phyloP scores from a whole-genome alignment of 1,140 invertebrate species.

The Danaus plexippus region DNA sequence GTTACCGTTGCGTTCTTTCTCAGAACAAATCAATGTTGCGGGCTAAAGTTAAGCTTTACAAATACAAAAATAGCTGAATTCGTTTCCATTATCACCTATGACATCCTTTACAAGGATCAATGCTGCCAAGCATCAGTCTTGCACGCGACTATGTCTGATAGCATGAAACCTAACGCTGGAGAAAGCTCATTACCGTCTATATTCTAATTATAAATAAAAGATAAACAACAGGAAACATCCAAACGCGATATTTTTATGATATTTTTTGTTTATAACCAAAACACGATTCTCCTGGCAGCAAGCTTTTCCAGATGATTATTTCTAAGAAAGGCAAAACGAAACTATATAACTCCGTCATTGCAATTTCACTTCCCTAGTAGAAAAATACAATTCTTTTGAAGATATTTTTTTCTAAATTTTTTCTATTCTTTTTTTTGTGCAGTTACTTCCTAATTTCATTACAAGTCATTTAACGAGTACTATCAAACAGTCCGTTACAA shows the following conservation, averaged over 20 bases:
- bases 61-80: slow-evolving; percentile 55
- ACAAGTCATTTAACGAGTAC: slow-evolving; percentile 7
- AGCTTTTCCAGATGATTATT: slow-evolving; percentile 2
- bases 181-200: slow-evolving; percentile 18
- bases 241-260: no score
- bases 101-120: slow-evolving; percentile 52
- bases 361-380: slow-evolving; percentile 22
- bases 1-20: no score
- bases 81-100: slow-evolving; percentile 43
- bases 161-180: slow-evolving; percentile 13
- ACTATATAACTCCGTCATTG: neutral
- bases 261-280: no score
- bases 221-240: no score
- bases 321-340: neutral
- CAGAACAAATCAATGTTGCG: no score
- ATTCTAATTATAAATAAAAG: neutral
- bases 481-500: slow-evolving; percentile 14
- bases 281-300: no score
- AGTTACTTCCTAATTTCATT: slow-evolving; percentile 13
- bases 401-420: slow-evolving; percentile 6
- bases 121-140: slow-evolving; percentile 51
- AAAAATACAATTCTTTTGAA: slow-evolving; percentile 24
- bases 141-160: slow-evolving; percentile 47
- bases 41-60: slow-evolving; percentile 26
- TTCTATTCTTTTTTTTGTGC: slow-evolving; percentile 15